Percentiles rank a stretch among this genome's conserved stretches.
Evolutionary conservation across 2,113 vertebrate genomes (phyloP).

Genomic region (Halcyon senegalensis): DNA sequence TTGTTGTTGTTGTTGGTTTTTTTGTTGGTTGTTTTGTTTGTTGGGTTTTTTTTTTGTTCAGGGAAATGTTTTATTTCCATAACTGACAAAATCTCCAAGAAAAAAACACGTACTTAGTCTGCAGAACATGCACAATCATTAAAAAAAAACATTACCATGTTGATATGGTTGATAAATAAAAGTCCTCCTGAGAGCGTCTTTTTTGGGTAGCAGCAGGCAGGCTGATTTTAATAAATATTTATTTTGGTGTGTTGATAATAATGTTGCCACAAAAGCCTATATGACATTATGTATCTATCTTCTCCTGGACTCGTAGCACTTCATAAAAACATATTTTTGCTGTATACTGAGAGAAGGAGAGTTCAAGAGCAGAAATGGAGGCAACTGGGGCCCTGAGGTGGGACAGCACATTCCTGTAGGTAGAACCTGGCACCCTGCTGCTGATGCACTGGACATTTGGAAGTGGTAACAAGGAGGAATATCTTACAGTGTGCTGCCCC

Average conservation of each 20-base stretch:
- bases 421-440: neutral
- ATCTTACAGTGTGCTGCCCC: neutral
- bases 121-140: neutral
- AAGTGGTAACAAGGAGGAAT: neutral
- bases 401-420: accelerated
- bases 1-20: neutral
- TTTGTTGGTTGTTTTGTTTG: no score
- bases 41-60: neutral
- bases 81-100: neutral
- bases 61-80: neutral
- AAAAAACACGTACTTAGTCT: neutral
- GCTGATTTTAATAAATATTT: neutral
- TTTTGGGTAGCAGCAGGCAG: neutral
- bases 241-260: neutral
- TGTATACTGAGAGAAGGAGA: neutral
- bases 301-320: neutral
- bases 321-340: neutral
- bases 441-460: neutral
- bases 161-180: neutral
- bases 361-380: neutral
- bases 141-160: neutral
- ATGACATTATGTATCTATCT: neutral
- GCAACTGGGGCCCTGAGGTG: neutral
- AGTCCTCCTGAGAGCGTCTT: neutral
- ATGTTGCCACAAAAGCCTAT: neutral